Percentiles rank a stretch among this genome's conserved stretches.
These are phyloP conservation scores for Helostoma temminkii DNA, from an alignment of 2,797 vertebrate genomes.

Conservation along the genomic window DNA sequence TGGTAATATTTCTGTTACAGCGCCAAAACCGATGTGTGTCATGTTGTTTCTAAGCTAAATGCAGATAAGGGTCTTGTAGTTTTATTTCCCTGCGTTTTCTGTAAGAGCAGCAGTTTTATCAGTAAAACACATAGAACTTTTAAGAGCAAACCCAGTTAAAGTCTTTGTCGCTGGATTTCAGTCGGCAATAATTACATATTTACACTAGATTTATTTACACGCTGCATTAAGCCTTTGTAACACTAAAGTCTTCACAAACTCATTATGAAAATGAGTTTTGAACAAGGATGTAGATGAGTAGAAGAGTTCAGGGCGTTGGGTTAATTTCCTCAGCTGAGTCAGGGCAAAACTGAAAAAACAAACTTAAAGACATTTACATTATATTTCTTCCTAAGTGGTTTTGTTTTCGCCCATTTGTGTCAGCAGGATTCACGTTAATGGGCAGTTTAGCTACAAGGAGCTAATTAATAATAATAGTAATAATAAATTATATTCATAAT, in stretches of 20 bases:
- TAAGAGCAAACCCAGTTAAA: too few species aligned
- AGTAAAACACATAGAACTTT: background rate
- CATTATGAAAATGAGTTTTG: background rate
- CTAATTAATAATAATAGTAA: background rate
- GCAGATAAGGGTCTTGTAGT: background rate
- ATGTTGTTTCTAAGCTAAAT: slow-evolving; percentile 5
- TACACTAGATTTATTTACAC: background rate
- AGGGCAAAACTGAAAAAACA: background rate
- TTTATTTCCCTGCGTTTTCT: background rate
- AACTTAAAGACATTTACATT: background rate
- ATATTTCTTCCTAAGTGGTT: background rate
- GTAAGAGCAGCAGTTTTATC: background rate
- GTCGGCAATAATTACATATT: background rate
- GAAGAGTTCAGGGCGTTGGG: background rate
- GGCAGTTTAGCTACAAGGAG: background rate
- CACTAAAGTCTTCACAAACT: background rate
- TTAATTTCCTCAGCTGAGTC: background rate
- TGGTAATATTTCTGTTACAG: slow-evolving; percentile 7
- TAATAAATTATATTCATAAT: too few species aligned
- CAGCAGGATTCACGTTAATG: background rate
- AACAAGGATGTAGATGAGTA: background rate
- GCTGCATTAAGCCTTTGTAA: background rate
- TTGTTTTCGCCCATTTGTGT: too few species aligned
- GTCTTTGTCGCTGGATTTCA: background rate
- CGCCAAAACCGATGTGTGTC: slow-evolving; percentile 5